Conservation (phyloP, 2,113 vertebrate species). For the Nothocercus julius region DNA sequence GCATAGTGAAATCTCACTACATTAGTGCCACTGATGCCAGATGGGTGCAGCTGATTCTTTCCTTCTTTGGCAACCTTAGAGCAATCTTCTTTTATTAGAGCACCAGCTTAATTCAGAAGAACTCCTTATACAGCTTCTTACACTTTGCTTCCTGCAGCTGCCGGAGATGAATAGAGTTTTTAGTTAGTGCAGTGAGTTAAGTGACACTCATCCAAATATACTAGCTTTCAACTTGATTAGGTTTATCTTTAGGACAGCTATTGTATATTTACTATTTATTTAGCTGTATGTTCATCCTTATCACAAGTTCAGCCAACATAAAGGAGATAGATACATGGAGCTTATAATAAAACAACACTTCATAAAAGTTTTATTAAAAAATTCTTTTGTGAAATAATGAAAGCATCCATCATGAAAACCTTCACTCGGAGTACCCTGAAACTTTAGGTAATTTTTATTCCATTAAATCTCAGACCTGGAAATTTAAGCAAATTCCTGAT, state of each 20-base stretch:
- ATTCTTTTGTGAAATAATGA: background rate
- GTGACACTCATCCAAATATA: background rate
- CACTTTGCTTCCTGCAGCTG: background rate
- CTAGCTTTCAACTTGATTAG: background rate
- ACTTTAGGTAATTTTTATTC: background rate
- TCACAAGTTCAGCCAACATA: background rate
- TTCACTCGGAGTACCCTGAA: background rate
- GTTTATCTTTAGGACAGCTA: background rate
- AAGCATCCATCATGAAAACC: background rate
- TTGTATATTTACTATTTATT: background rate
- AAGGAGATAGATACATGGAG: background rate
- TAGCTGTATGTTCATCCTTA: background rate
- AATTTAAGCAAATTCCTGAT: background rate
- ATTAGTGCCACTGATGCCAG: background rate
- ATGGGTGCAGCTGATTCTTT: background rate
- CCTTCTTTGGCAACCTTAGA: background rate
- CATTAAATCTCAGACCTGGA: background rate
- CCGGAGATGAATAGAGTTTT: background rate
- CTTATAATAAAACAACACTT: background rate
- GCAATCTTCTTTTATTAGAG: background rate
- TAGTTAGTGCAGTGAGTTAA: background rate
- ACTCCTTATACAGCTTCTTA: background rate
- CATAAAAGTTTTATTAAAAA: background rate
- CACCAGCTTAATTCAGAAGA: background rate
- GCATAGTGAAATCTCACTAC: background rate